Conservation (phyloP, 2,113 vertebrate species). For the Enhydra lutris region DNA sequence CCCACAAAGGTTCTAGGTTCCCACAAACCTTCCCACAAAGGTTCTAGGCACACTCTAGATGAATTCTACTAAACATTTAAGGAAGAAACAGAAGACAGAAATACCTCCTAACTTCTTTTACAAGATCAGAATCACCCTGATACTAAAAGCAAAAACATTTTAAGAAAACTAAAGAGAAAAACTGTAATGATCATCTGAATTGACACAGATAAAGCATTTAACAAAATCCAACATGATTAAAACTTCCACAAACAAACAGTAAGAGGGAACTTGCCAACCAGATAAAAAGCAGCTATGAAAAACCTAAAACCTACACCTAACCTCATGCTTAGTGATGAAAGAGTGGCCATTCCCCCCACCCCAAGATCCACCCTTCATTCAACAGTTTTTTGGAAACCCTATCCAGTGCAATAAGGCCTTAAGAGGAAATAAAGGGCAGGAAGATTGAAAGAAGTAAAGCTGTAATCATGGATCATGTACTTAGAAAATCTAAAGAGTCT, state of each 20-base stretch:
- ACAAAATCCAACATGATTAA: background rate
- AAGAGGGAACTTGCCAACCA: background rate
- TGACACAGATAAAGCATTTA: background rate
- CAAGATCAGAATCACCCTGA: background rate
- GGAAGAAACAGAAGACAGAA: background rate
- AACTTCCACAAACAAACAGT: background rate
- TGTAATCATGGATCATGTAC: background rate
- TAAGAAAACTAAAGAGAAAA: conserved; percentile 10
- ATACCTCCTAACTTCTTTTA: background rate
- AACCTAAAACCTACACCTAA: background rate
- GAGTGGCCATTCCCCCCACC: too few relatives aligned
- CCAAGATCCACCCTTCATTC: background rate
- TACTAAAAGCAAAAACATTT: background rate
- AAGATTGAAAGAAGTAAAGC: background rate
- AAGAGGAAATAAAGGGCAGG: background rate
- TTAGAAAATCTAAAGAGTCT: background rate
- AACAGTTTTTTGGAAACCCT: background rate
- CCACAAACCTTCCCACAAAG: background rate
- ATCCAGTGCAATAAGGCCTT: background rate
- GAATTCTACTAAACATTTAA: background rate
- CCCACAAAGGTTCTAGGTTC: background rate
- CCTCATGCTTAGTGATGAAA: background rate
- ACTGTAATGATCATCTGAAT: background rate
- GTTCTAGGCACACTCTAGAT: background rate
- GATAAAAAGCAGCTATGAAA: background rate